phyloP scores from a whole-genome alignment of 2,113 vertebrate species.

The Oncorhynchus tshawytscha region DNA sequence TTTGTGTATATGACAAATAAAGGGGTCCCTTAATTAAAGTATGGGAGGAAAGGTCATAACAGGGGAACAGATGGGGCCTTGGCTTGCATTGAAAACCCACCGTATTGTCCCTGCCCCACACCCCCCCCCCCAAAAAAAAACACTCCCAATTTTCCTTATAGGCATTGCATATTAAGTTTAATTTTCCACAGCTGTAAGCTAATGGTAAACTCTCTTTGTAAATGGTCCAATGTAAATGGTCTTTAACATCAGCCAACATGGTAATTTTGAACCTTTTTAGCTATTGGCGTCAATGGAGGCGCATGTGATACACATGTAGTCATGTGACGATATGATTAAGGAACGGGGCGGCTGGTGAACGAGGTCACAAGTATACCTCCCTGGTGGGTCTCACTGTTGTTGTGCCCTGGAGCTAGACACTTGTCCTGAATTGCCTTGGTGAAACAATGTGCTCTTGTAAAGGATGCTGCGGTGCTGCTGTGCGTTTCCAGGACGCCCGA shows the following conservation, averaged over 20 bases:
- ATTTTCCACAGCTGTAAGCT: background rate
- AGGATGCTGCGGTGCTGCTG: background rate
- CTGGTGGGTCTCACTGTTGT: background rate
- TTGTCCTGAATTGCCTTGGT: slow-evolving; percentile 1
- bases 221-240: slow-evolving; percentile 19
- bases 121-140: slow-evolving; percentile 10
- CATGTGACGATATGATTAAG: slow-evolving; percentile 20
- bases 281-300: background rate
- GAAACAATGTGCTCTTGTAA: background rate
- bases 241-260: slow-evolving; percentile 38
- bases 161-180: background rate
- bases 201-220: slow-evolving; percentile 24
- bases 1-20: slow-evolving; percentile 25
- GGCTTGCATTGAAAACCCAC: slow-evolving; percentile 47
- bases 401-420: slow-evolving; percentile 18
- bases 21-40: slow-evolving; percentile 62
- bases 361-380: slow-evolving; percentile 25
- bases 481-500: background rate
- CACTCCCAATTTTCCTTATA: slow-evolving; percentile 19
- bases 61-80: slow-evolving; percentile 66
- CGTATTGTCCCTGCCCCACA: slow-evolving; percentile 52
- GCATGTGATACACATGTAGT: background rate
- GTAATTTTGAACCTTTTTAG: background rate
- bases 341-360: background rate
- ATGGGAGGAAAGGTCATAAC: slow-evolving; percentile 68